Percentiles rank a stretch among this genome's conserved stretches.
phyloP scores from a whole-genome alignment of 2,113 vertebrate species.

The Poecile atricapillus region DNA sequence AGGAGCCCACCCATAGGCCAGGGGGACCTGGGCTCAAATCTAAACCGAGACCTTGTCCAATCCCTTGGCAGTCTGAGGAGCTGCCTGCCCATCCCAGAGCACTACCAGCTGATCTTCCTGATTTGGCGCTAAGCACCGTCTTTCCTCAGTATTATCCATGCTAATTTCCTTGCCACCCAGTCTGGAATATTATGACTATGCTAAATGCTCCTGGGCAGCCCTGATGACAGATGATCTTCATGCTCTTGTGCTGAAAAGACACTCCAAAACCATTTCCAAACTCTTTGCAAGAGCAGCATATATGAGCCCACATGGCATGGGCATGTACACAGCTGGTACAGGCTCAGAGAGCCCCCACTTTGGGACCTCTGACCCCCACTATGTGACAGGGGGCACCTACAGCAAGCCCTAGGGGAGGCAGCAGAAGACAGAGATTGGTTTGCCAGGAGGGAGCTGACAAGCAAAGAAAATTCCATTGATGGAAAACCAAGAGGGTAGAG shows the following conservation, averaged over 20 bases:
- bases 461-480: neutral
- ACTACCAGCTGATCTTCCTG: neutral
- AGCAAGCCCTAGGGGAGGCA: neutral
- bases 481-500: neutral
- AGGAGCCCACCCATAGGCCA: neutral
- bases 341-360: neutral
- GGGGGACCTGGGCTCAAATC: neutral
- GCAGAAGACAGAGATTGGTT: neutral
- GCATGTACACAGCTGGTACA: rapidly evolving
- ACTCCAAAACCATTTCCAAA: neutral
- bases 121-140: neutral
- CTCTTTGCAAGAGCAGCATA: rapidly evolving
- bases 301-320: neutral
- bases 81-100: neutral
- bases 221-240: neutral
- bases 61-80: neutral
- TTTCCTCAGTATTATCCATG: neutral
- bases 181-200: neutral
- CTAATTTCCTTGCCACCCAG: neutral
- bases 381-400: rapidly evolving
- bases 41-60: neutral
- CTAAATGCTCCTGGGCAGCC: neutral
- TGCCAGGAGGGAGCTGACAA: neutral
- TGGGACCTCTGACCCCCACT: neutral
- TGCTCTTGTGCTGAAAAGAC: neutral